Percentiles rank a stretch among this genome's conserved stretches.
Evolutionary conservation across 2,797 vertebrate genomes (phyloP).

Genomic region (Perodicticus potto): DNA sequence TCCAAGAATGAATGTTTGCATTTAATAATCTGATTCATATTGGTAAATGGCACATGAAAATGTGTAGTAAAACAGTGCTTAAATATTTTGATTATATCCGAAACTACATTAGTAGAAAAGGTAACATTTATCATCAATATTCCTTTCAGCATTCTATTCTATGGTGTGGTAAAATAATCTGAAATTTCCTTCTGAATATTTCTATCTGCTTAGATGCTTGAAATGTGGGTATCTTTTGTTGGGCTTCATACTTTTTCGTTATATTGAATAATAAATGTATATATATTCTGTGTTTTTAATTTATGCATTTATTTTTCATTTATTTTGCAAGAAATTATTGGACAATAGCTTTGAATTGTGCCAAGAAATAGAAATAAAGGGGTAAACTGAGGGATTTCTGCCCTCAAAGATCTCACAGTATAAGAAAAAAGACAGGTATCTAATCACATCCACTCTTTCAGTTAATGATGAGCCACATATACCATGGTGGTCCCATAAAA

Average conservation of each 20-base stretch:
- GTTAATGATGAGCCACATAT: background rate
- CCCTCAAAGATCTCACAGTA: background rate
- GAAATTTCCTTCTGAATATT: slow-evolving; percentile 58
- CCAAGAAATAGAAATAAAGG: slow-evolving; percentile 62
- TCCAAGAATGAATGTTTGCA: slow-evolving; percentile 61
- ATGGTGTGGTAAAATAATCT: slow-evolving; percentile 58
- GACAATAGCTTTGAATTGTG: slow-evolving; percentile 50
- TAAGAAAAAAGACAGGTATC: background rate
- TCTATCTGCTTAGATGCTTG: slow-evolving; percentile 49
- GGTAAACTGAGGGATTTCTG: slow-evolving; percentile 45
- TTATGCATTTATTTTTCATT: slow-evolving; percentile 56
- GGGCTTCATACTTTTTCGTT: slow-evolving; percentile 44
- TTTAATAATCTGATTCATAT: slow-evolving; percentile 75
- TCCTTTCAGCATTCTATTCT: slow-evolving; percentile 56
- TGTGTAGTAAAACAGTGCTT: slow-evolving; percentile 57
- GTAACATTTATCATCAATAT: slow-evolving; percentile 65
- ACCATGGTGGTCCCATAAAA: background rate
- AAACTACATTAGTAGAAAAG: slow-evolving; percentile 54
- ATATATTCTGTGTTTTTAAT: slow-evolving; percentile 60
- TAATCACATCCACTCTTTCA: background rate
- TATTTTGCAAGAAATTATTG: slow-evolving; percentile 56
- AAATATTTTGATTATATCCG: slow-evolving; percentile 78
- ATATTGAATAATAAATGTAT: slow-evolving; percentile 62
- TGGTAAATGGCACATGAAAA: slow-evolving; percentile 70
- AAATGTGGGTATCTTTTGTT: slow-evolving; percentile 61